A percentile compares a stretch with the other conserved stretches of the same genome.
Evolutionary conservation across 2,797 vertebrate genomes (phyloP).

Genomic region (Scolopax rusticola): DNA sequence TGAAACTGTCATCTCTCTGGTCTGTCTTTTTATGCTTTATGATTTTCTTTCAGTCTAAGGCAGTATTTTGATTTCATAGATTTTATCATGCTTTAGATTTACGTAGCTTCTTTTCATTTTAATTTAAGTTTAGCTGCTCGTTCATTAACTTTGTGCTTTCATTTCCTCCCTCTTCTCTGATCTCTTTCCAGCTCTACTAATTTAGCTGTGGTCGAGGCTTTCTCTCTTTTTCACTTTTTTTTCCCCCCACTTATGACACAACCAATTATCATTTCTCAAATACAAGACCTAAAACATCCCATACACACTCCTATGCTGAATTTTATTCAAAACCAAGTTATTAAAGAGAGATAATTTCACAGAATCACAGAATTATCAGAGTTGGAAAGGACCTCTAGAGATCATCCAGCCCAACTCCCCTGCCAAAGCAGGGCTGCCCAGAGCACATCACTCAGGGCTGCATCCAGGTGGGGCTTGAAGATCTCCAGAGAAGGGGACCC

Average conservation of each 20-base stretch:
- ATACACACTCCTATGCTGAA: not conserved
- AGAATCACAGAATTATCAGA: no score
- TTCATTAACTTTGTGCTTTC: not conserved
- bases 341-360: not conserved
- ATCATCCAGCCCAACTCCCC: no score
- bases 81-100: not conserved
- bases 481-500: no score
- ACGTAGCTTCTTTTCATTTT: not conserved
- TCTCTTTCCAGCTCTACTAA: not conserved
- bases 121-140: not conserved
- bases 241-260: not conserved
- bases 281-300: not conserved
- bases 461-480: no score
- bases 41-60: not conserved
- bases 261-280: not conserved
- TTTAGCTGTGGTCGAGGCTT: not conserved
- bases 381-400: no score
- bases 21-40: not conserved
- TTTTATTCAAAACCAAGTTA: slow-evolving; percentile 25
- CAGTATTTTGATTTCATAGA: not conserved
- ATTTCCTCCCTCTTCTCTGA: not conserved
- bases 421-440: no score
- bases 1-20: not conserved
- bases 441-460: no score
- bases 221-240: not conserved